Evolutionary conservation across 2,797 vertebrate species (phyloP).

Genomic region (Pseudocheirus occidentalis): DNA sequence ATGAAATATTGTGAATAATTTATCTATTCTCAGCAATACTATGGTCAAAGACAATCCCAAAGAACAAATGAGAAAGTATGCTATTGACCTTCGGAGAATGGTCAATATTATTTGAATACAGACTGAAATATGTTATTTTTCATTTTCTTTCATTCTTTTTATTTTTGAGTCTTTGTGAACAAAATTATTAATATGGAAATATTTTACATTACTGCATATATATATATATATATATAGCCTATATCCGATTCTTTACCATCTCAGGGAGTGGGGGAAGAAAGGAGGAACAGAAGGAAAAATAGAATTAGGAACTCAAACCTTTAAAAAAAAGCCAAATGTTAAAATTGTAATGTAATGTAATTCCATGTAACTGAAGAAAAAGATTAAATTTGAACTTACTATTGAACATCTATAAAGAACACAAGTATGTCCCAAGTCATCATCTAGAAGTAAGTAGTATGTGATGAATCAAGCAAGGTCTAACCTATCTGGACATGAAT

Average conservation of each 20-base stretch:
- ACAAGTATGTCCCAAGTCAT: neutral
- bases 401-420: neutral
- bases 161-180: neutral
- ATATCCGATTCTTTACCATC: neutral
- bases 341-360: neutral
- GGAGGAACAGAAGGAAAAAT: neutral
- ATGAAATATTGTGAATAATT: neutral
- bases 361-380: no score
- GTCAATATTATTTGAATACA: neutral
- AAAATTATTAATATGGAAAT: neutral
- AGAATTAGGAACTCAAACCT: neutral
- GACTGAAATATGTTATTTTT: neutral
- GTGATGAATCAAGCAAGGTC: neutral
- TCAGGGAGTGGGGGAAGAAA: neutral
- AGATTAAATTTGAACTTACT: neutral
- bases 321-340: neutral
- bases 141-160: neutral
- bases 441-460: neutral
- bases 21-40: neutral
- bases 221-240: neutral
- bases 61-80: neutral
- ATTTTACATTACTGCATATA: neutral
- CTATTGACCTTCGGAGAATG: neutral
- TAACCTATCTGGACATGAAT: neutral
- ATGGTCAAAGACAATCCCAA: neutral